Base-by-base conservation (phyloP, 2,888 invertebrate species). In the Conops quadrifasciatus region DNA sequence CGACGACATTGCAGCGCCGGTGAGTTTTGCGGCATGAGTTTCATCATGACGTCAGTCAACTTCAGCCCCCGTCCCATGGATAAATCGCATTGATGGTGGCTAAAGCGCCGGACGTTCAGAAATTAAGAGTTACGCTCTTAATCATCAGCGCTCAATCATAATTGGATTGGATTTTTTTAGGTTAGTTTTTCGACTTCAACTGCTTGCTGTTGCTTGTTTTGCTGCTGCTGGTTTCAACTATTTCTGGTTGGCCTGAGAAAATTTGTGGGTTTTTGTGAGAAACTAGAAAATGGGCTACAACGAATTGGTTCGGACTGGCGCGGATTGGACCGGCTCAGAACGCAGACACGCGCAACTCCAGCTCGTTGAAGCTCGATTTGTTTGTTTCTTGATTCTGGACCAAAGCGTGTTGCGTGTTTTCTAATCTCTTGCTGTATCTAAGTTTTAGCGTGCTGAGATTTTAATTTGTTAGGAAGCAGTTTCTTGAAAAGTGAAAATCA, bases 121-220 rank as follows among this genome's bases (percentile, higher is more conserved):
- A 36, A 36, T 36, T 36, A 9, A 36, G 5, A 24, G 51, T 51
- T 53, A 51, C n/a, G 19, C 30, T 66, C 36, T 53, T 47, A 53
- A 66, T 66, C 53, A 51, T 49, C 51, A 36, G 53, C 66, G 51
- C 66, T 28, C 51, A 28, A 66, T 66, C 66, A 43, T 66, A 66
- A 66, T 66, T 66, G 66, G 66, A 36, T 19, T n/a, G 36, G 36
- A 30, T 59, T 63, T 26, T n/a, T 24, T 19, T 9, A 11, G 7
- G n/a, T 47, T 47, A 47, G 19, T 47, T 63, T 49, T 47, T 45
- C 43, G 45, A 36, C 9, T 4, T 36, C 9, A 36, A 36, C 9
- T 36, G 36, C 36, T 36, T 36, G 36, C 36, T 36, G 36, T 16
- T 49, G 49, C 19, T 49, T 49, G 2, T 19, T 19, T 11, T 49